Base-by-base conservation (phyloP, 2,113 vertebrate genomes). In the Pongo pygmaeus region DNA sequence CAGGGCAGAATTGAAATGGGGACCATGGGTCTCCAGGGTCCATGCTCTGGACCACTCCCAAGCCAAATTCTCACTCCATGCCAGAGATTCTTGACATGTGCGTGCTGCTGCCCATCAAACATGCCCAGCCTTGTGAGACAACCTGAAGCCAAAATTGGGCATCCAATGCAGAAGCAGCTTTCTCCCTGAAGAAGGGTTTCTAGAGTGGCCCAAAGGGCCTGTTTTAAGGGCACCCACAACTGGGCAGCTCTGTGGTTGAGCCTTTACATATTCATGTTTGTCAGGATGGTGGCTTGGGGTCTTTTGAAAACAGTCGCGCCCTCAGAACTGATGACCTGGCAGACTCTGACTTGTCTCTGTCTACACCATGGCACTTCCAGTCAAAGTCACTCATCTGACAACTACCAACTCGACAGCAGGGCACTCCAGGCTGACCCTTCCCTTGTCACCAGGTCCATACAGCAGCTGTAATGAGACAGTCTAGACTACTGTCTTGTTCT, bases 181-280 rank as follows among this genome's bases (percentile, higher is more conserved):
- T 46, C 46, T 70, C 0, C n/a, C n/a, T 77, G 27, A 43, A 91
- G 35, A 7, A 35, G 57, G 20, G 17, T 59, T 70, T 80, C 59
- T 50, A 4, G 59, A 18, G 50, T 64, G 22, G 13, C 50, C n/a
- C 52, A 78, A 46, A 52, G n/a, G 40, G 27, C 3, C 14, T 43
- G 20, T 6, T 2, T 1, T 3, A 20, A 61, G 79, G 67, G 6
- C 22, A 32, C 2, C 55, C 0, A 22, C 3, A 40, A 18, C 13
- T 46, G 25, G n/a, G 43, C 40, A 59, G 23, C 20, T 46, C 38
- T 57, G 30, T 7, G 40, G 20, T 12, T 14, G 11, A 50, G 32
- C 38, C 30, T 46, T 43, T 93, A 6, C 8, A 35, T 1, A 18
- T 4, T 14, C 20, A 55, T 1, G 0, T 35, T 52, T 52, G 40